Base-by-base conservation (phyloP, 37 sponge, comb jelly and placozoan species). In the Halichondria panicea region DNA sequence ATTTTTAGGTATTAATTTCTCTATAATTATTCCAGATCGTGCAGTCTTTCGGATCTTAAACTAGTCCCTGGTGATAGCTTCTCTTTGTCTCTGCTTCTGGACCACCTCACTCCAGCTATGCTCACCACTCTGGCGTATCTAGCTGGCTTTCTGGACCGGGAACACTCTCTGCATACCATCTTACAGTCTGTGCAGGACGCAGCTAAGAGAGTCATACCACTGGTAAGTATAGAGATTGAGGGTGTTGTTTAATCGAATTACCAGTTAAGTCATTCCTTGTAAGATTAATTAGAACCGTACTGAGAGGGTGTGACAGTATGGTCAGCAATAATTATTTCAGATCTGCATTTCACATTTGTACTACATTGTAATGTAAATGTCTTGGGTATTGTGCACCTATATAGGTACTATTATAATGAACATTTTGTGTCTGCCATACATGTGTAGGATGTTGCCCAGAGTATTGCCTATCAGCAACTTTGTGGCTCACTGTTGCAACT, bases 111-210 rank as follows among this genome's bases (percentile, higher is more conserved):
- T 28, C 76, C 84, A 18, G 68, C 84, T 6, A 44, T 75, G 19
- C 76, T 83, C 61, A 64, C 69, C 18, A 75, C 57, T 60, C 55
- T 83, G 24, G 68, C 76, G 30, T 69, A 67, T 63, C 59, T 83
- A 13, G 76, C 84, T n/a, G 76, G 84, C 62, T 66, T 52, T 55
- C 60, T 75, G 21, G 70, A 57, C 53, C 25, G 25, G 31, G 50
- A 70, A 21, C 76, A 83, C 61, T 45, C 41, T 42, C 56, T 83
- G n/a, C 42, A 59, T 13, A 31, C 52, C 76, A 75, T 83, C 45
- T 24, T 83, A 18, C 27, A 58, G 18, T 22, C 31, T 3, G 72
- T 42, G 0, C 81, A 81, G n/a, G n/a, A n/a, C n/a, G n/a, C n/a
- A n/a, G n/a, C n/a, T n/a, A n/a, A n/a, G n/a, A n/a, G n/a, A n/a